phyloP scores from a whole-genome alignment of 2,888 invertebrate species.

The Nomada fabriciana region DNA sequence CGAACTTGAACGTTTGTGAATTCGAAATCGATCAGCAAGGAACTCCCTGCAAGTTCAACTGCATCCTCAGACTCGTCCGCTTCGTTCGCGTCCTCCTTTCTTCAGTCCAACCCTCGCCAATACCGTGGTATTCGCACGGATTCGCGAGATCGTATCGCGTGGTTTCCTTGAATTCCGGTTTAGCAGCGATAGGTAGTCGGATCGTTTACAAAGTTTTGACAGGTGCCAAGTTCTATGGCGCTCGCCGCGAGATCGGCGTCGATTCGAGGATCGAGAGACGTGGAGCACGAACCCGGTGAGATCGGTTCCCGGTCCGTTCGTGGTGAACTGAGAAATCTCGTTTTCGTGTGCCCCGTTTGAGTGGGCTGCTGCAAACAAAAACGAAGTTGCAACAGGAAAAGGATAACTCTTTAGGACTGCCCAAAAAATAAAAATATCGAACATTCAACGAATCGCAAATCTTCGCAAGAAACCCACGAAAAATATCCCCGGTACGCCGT shows the following conservation, averaged over 20 bases:
- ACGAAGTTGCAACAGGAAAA: too few species aligned
- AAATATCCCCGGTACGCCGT: too few species aligned
- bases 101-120: slow-evolving; percentile 19
- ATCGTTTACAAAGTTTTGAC: slow-evolving; percentile 63
- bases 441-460: too few species aligned
- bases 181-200: slow-evolving; percentile 46
- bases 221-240: slow-evolving; percentile 35
- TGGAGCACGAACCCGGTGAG: slow-evolving; percentile 31
- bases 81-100: slow-evolving; percentile 20
- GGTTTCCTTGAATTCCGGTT: slow-evolving; percentile 50
- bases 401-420: too few species aligned
- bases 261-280: slow-evolving; percentile 61
- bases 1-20: neutral
- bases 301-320: slow-evolving; percentile 20
- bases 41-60: slow-evolving; percentile 13
- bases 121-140: slow-evolving; percentile 60
- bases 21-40: slow-evolving; percentile 15
- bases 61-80: slow-evolving; percentile 1
- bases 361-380: neutral
- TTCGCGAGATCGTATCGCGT: slow-evolving; percentile 71
- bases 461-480: too few species aligned
- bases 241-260: slow-evolving; percentile 44
- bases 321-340: slow-evolving; percentile 25
- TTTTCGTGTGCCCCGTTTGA: slow-evolving; percentile 6
- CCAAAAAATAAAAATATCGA: too few species aligned